Evolutionary conservation across 1,140 invertebrate species (phyloP).

Genomic region (Samia ricini): DNA sequence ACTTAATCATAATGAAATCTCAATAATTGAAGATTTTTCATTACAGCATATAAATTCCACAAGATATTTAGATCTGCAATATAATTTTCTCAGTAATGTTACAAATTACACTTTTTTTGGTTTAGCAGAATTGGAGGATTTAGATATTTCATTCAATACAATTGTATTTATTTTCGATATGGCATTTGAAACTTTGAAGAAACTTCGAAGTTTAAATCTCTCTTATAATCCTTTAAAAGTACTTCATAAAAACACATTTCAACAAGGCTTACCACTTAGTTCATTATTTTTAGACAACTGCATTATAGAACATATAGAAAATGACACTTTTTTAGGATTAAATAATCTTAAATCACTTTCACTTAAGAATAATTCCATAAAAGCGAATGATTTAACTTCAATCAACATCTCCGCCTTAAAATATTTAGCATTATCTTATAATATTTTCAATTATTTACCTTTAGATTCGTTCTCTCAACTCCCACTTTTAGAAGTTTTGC

Average conservation of each 20-base stretch:
- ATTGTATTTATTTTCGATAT: constrained; percentile 81
- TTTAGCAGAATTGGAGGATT: constrained; percentile 83
- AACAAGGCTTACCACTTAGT: constrained; percentile 79
- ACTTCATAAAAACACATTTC: constrained; percentile 81
- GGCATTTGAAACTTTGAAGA: constrained; percentile 81
- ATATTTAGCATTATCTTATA: constrained; percentile 58
- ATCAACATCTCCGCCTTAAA: constrained; percentile 85
- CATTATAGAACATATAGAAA: constrained; percentile 79
- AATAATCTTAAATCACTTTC: constrained; percentile 80
- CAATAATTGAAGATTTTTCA: constrained; percentile 64
- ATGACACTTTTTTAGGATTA: constrained; percentile 79
- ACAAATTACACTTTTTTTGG: constrained; percentile 81
- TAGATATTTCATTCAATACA: constrained; percentile 81
- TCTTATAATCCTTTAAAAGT: constrained; percentile 82
- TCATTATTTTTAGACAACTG: constrained; percentile 80
- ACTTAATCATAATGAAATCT: constrained; percentile 58
- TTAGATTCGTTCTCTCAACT: constrained; percentile 60
- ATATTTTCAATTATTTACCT: constrained; percentile 63
- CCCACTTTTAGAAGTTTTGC: constrained; percentile 63
- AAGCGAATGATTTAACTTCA: constrained; percentile 80
- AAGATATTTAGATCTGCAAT: constrained; percentile 64
- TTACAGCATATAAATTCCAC: constrained; percentile 57
- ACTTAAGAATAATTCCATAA: constrained; percentile 84
- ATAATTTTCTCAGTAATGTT: constrained; percentile 69
- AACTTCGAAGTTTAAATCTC: constrained; percentile 81